Percentiles rank a stretch among this genome's conserved stretches.
These are phyloP conservation scores for Pycnonotus jocosus DNA, from an alignment of 2,113 vertebrate species.

Conservation along the genomic window DNA sequence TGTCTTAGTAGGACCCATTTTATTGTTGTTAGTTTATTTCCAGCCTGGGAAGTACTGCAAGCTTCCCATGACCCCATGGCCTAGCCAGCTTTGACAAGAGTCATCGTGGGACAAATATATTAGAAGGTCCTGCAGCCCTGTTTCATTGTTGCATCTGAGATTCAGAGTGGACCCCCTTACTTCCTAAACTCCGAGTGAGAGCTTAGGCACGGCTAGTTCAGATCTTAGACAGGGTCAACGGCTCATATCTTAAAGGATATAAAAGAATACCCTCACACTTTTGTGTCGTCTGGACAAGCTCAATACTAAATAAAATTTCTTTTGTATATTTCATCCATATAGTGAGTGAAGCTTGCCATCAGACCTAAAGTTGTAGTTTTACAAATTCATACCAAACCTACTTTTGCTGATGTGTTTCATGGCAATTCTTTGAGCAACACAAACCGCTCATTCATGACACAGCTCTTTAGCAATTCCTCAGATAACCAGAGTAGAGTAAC, in stretches of 20 bases:
- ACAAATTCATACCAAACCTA: background rate
- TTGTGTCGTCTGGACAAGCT: background rate
- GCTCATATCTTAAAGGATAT: background rate
- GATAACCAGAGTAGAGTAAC: background rate
- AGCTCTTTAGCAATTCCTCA: background rate
- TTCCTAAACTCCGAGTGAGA: background rate
- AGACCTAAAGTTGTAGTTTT: background rate
- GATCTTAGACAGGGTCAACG: fast-evolving
- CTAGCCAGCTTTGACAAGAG: background rate
- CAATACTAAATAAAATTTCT: background rate
- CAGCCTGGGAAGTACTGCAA: background rate
- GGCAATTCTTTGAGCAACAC: background rate
- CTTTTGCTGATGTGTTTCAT: background rate
- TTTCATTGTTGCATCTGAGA: background rate
- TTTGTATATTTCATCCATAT: background rate
- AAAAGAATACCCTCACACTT: background rate
- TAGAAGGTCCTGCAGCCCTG: background rate
- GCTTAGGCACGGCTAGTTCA: fast-evolving
- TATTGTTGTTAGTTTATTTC: background rate
- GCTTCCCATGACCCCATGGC: background rate
- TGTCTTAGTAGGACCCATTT: background rate
- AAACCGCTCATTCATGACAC: background rate
- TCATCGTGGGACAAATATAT: background rate
- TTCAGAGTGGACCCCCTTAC: background rate
- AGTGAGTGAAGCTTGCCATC: background rate